A percentile compares a stretch with the other conserved stretches of the same genome.
These are phyloP conservation scores for Naso thynnoides DNA, from an alignment of 2,797 vertebrate species.

Conservation along the genomic window DNA sequence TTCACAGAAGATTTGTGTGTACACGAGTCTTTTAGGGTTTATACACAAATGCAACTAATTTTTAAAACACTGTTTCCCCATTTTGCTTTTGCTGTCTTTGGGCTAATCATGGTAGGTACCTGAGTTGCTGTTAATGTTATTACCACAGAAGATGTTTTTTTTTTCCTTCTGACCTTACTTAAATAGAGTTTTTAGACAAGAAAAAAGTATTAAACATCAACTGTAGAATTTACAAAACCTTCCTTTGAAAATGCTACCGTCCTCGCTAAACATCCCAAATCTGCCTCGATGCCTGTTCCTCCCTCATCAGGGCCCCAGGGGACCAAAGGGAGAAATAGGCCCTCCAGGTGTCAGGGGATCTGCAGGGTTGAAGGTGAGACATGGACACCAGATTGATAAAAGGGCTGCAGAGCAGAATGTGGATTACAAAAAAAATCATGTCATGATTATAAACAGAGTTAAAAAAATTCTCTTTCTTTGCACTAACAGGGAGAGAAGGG, in stretches of 20 bases:
- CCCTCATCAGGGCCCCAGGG: slow-evolving; percentile 87
- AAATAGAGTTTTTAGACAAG: background rate
- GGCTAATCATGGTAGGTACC: slow-evolving; percentile 48
- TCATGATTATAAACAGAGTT: background rate
- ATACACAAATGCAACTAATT: background rate
- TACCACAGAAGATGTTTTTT: background rate
- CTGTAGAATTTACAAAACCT: background rate
- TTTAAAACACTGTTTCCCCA: slow-evolving; percentile 6
- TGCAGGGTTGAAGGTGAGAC: slow-evolving; percentile 88
- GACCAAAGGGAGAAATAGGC: slow-evolving; percentile 91
- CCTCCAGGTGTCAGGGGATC: slow-evolving; percentile 85
- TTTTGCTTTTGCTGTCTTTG: slow-evolving; percentile 47
- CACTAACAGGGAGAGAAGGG: slow-evolving; percentile 92
- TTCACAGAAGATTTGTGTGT: background rate
- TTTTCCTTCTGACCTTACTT: background rate
- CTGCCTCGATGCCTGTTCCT: background rate
- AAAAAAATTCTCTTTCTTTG: slow-evolving; percentile 11
- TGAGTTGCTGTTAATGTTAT: background rate
- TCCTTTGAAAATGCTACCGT: background rate
- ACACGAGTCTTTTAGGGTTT: background rate
- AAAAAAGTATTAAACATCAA: background rate
- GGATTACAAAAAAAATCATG: background rate
- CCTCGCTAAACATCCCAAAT: background rate
- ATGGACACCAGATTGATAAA: background rate
- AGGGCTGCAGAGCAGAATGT: background rate